These are phyloP conservation scores for Zingel zingel DNA, from an alignment of 2,113 vertebrate species.

Conservation along the genomic window DNA sequence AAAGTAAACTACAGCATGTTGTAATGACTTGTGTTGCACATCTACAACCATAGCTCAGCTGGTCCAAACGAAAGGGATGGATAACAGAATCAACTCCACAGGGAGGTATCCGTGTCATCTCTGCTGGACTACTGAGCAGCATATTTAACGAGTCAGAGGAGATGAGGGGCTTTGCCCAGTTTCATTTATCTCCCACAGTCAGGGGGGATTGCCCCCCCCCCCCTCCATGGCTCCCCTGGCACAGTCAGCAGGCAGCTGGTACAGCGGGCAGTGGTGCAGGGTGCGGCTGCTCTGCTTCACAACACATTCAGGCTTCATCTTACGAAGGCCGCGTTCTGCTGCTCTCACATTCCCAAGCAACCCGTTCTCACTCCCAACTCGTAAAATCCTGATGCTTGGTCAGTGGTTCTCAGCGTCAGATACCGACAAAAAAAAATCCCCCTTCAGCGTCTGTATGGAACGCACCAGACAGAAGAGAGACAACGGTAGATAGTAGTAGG, in stretches of 20 bases:
- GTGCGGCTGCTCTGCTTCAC: constrained; percentile 32
- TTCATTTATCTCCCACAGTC: constrained; percentile 40
- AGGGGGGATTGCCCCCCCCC: constrained; percentile 9
- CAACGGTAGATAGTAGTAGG: too few relatives aligned
- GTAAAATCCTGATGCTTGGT: too few relatives aligned
- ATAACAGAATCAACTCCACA: constrained; percentile 21
- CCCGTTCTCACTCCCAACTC: too few relatives aligned
- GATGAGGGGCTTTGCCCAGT: constrained; percentile 19
- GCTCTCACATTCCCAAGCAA: constrained; percentile 46
- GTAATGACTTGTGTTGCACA: neutral
- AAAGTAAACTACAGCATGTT: neutral
- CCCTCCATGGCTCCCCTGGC: constrained; percentile 17
- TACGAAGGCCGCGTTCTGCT: constrained; percentile 21
- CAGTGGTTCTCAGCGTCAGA: too few relatives aligned
- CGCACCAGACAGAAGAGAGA: too few relatives aligned
- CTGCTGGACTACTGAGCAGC: constrained; percentile 28
- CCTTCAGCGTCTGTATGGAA: too few relatives aligned
- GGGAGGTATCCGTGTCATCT: constrained; percentile 47
- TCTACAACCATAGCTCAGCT: neutral
- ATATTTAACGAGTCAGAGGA: constrained; percentile 43
- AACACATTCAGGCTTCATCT: constrained; percentile 53
- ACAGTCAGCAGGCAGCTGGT: constrained; percentile 53
- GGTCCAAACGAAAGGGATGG: constrained; percentile 19
- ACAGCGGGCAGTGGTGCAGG: constrained; percentile 17
- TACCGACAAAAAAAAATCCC: too few relatives aligned